Conservation (phyloP, 2,113 vertebrate genomes). For the Diphyllodes magnificus region DNA sequence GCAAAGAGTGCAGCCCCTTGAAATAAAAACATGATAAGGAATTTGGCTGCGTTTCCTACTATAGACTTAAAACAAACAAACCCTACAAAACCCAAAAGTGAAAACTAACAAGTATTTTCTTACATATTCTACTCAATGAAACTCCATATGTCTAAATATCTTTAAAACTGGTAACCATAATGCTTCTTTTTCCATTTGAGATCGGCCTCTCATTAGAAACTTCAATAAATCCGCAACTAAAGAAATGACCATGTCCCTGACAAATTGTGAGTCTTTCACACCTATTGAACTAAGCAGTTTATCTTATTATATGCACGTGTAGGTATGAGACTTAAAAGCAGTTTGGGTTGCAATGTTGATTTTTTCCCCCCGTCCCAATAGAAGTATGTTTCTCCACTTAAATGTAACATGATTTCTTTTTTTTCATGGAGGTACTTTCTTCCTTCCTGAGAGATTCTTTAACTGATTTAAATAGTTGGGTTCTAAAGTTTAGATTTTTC, state of each 20-base stretch:
- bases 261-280: neutral
- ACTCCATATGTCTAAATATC: neutral
- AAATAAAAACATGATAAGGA: neutral
- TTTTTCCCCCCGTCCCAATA: fast-evolving
- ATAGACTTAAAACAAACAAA: neutral
- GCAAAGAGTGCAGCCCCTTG: neutral
- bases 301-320: neutral
- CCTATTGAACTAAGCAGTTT: neutral
- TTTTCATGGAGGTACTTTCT: neutral
- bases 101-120: neutral
- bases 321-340: neutral
- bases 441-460: neutral
- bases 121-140: neutral
- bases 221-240: neutral
- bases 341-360: neutral
- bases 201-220: neutral
- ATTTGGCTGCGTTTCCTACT: neutral
- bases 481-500: neutral
- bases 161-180: neutral
- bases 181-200: neutral
- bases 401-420: neutral
- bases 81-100: fast-evolving
- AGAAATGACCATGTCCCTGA: neutral
- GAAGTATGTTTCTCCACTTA: neutral
- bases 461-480: neutral